These are phyloP conservation scores for Actenoides lindsayi DNA, from an alignment of 2,113 vertebrate genomes.

Conservation along the genomic window DNA sequence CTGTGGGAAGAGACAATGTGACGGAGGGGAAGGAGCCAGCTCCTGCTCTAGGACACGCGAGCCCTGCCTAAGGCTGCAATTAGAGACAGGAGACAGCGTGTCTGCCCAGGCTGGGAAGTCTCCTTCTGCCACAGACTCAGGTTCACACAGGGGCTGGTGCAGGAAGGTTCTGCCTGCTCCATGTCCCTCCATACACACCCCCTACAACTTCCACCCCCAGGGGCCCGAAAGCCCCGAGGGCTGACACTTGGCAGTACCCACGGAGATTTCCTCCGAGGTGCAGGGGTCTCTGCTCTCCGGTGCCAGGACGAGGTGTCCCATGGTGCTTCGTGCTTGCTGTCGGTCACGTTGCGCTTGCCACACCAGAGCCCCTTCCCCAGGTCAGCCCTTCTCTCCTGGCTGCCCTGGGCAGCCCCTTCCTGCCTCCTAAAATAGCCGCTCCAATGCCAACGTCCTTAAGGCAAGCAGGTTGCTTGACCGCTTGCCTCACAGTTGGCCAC, in stretches of 20 bases:
- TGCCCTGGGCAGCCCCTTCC: neutral
- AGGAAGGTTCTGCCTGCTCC: accelerated
- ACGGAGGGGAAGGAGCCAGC: slow-evolving; percentile 28
- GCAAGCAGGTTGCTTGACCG: neutral
- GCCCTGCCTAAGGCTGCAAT: slow-evolving; percentile 12
- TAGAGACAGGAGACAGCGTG: slow-evolving; percentile 15
- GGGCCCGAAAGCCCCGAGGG: neutral
- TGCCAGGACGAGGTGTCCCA: accelerated
- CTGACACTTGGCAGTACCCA: accelerated
- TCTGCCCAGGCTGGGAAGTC: slow-evolving; percentile 3
- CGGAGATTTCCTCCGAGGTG: neutral
- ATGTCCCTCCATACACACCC: neutral
- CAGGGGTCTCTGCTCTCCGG: neutral
- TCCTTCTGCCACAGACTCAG: accelerated
- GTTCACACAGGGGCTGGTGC: neutral
- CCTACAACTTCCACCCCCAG: accelerated
- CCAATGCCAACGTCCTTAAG: neutral
- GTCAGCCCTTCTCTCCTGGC: neutral
- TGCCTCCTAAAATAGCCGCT: neutral
- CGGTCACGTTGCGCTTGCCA: too few species aligned
- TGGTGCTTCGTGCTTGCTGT: neutral
- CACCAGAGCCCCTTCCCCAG: neutral
- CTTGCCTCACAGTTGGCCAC: neutral
- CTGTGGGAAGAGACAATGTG: slow-evolving; percentile 31
- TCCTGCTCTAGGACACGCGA: neutral